Percentiles rank a stretch among this genome's conserved stretches.
Conservation (phyloP, 2,113 vertebrate species). For the Apus apus region DNA sequence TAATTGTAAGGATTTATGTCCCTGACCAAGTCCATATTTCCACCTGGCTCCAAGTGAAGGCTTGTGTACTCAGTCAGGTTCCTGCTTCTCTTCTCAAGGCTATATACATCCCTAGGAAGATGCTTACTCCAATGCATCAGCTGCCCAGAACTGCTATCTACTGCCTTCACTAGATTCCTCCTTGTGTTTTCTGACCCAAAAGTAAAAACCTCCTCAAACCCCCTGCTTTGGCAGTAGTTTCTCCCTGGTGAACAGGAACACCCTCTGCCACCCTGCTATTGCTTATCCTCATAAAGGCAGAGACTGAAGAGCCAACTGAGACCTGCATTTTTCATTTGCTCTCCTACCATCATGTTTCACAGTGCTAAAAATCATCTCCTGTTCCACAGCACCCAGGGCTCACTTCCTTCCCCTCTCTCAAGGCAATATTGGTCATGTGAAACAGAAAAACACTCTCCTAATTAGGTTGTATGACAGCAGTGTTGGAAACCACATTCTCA, state of each 20-base stretch:
- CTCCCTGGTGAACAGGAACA: neutral
- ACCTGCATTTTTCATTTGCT: neutral
- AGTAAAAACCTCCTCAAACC: neutral
- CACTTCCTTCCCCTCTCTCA: neutral
- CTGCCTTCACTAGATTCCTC: neutral
- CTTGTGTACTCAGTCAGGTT: neutral
- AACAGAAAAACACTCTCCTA: neutral
- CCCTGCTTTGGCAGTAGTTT: neutral
- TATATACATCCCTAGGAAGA: neutral
- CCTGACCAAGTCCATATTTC: neutral
- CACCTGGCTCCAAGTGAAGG: neutral
- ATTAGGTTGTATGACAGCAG: neutral
- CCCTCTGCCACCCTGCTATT: neutral
- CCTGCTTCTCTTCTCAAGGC: neutral
- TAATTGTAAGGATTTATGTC: neutral
- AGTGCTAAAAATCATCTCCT: fast-evolving
- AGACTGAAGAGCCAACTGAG: neutral
- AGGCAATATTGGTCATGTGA: neutral
- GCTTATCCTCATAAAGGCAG: neutral
- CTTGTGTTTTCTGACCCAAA: neutral
- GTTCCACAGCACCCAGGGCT: neutral
- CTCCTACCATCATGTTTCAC: neutral
- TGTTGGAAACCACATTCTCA: neutral
- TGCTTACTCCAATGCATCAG: neutral
- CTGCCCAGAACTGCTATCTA: neutral